Conservation (phyloP, 2,113 vertebrate genomes). For the Notiomystis cincta region DNA sequence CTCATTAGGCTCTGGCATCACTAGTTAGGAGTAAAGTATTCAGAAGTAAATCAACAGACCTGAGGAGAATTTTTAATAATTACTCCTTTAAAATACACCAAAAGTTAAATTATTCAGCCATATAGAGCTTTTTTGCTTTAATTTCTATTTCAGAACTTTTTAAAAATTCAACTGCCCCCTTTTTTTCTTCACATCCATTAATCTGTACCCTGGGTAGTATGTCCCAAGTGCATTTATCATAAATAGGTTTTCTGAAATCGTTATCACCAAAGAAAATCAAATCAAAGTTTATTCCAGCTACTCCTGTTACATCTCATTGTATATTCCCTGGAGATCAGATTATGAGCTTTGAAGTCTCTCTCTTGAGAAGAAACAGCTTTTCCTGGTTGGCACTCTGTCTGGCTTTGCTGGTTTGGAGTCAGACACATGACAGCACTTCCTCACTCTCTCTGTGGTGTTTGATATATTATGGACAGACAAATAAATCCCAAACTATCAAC, state of each 20-base stretch:
- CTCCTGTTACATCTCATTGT: neutral
- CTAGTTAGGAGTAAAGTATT: neutral
- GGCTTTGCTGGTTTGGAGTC: neutral
- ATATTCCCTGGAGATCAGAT: neutral
- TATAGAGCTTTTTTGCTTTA: neutral
- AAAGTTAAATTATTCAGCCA: neutral
- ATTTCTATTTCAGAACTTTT: neutral
- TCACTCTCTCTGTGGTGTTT: neutral
- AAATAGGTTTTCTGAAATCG: neutral
- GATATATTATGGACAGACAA: neutral
- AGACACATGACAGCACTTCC: neutral
- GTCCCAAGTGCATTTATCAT: neutral
- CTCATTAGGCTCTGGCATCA: neutral
- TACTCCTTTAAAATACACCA: neutral
- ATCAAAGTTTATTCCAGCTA: neutral
- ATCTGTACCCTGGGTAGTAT: neutral
- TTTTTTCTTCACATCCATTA: neutral
- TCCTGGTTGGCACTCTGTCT: neutral
- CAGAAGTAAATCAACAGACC: neutral
- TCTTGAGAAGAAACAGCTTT: neutral
- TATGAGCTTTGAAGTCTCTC: neutral
- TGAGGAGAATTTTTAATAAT: neutral
- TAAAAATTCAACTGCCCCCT: neutral
- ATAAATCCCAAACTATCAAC: neutral
- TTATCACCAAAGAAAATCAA: conserved; percentile 12